phyloP scores from a whole-genome alignment of 2,113 vertebrate species.

The Mus pahari region DNA sequence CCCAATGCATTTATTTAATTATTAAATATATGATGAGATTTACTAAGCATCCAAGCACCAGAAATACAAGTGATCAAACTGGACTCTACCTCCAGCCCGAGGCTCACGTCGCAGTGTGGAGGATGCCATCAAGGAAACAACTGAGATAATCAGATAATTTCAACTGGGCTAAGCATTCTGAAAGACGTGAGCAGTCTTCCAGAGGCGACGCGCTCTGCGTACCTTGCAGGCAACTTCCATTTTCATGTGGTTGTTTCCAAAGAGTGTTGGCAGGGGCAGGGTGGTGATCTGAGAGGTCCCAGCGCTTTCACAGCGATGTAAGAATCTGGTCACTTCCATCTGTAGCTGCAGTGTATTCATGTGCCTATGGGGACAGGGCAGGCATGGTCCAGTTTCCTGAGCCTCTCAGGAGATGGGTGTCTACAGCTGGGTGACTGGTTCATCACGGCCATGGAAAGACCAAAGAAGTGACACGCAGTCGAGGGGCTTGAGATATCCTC shows the following conservation, averaged over 20 bases:
- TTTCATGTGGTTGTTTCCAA: slow-evolving; percentile 94
- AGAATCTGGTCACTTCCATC: slow-evolving; percentile 97
- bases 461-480: not conserved
- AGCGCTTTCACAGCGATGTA: slow-evolving; percentile 93
- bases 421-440: not conserved
- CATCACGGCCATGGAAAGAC: not conserved
- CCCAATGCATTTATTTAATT: not conserved
- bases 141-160: not conserved
- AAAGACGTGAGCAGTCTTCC: not conserved
- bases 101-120: not conserved
- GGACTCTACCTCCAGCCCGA: not conserved
- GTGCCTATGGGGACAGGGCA: slow-evolving; percentile 86
- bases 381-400: not conserved
- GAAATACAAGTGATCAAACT: not conserved
- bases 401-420: not conserved
- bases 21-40: slow-evolving; percentile 29
- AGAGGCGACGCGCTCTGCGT: not conserved
- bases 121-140: not conserved
- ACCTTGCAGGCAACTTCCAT: slow-evolving; percentile 97
- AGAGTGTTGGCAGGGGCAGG: slow-evolving; percentile 91
- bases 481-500: not conserved
- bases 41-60: not conserved
- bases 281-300: slow-evolving; percentile 83
- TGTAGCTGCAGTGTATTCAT: slow-evolving; percentile 98
- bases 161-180: too few species aligned